phyloP scores from a whole-genome alignment of 2,888 invertebrate genomes.

The Parelbella ahira region DNA sequence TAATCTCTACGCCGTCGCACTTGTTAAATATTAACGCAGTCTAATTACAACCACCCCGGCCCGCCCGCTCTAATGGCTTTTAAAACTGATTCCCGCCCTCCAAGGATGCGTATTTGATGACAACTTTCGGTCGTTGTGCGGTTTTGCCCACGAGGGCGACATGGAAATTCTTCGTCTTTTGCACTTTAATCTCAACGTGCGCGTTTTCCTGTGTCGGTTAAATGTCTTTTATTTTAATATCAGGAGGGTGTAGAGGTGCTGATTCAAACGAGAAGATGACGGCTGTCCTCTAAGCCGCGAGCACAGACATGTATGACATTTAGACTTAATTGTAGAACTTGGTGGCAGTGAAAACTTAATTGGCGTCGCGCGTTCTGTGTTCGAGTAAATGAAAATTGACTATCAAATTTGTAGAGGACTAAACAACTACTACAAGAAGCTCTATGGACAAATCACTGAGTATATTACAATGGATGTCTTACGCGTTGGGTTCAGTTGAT shows the following conservation, averaged over 20 bases:
- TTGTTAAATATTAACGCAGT: conserved; percentile 80
- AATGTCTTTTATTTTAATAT: conserved; percentile 28
- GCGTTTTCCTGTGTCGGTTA: conserved; percentile 23
- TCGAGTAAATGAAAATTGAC: conserved; percentile 17
- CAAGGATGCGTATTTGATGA: conserved; percentile 79
- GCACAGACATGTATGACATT: conserved; percentile 38
- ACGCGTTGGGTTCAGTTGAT: no score
- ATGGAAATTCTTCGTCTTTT: conserved; percentile 34
- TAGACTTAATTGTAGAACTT: no score
- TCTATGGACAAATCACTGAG: no score
- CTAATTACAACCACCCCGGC: conserved; percentile 68
- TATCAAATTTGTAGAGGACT: no score
- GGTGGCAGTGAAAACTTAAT: conserved; percentile 34
- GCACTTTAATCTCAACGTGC: conserved; percentile 36
- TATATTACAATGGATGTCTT: no score
- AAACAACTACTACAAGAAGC: no score
- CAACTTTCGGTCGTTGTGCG: conserved; percentile 63
- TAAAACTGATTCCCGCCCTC: conserved; percentile 79
- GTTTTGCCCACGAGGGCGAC: conserved; percentile 42
- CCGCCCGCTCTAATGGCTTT: conserved; percentile 73
- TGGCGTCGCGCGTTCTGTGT: conserved; percentile 24
- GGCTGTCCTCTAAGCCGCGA: conserved; percentile 24
- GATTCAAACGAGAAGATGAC: conserved; percentile 28
- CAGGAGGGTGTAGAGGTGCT: conserved; percentile 28
- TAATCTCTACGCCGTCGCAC: conserved; percentile 72